These are phyloP conservation scores for Lacerta agilis DNA, from an alignment of 2,797 vertebrate species.

Conservation along the genomic window DNA sequence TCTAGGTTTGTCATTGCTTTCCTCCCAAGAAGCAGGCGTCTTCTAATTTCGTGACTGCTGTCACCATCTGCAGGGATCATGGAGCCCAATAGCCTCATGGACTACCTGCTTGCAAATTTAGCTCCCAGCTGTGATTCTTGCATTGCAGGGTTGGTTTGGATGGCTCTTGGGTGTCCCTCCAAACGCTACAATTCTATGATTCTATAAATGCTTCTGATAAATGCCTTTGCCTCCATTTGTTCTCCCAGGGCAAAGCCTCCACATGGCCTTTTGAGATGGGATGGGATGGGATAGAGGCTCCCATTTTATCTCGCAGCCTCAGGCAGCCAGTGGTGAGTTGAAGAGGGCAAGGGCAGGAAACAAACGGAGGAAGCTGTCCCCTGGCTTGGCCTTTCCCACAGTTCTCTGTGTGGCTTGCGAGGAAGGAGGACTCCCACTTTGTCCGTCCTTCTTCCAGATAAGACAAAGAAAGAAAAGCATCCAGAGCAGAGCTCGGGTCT, in stretches of 20 bases:
- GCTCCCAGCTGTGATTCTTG: no score
- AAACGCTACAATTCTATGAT: no score
- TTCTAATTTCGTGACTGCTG: no score
- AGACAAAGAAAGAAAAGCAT: neutral
- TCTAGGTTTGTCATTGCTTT: no score
- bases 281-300: no score
- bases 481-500: neutral
- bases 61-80: no score
- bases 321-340: neutral
- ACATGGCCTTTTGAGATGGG: neutral
- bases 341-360: neutral
- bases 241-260: neutral
- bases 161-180: no score
- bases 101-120: no score
- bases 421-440: neutral
- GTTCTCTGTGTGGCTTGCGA: neutral
- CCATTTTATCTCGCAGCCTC: neutral
- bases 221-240: neutral
- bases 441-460: neutral
- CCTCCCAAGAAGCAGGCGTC: no score
- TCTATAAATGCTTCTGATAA: neutral
- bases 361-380: constrained; percentile 9
- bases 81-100: no score
- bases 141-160: no score
- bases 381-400: neutral